A percentile compares a stretch with the other conserved stretches of the same genome.
Conservation (phyloP, 2,113 vertebrate species). For the Oryzias melastigma region DNA sequence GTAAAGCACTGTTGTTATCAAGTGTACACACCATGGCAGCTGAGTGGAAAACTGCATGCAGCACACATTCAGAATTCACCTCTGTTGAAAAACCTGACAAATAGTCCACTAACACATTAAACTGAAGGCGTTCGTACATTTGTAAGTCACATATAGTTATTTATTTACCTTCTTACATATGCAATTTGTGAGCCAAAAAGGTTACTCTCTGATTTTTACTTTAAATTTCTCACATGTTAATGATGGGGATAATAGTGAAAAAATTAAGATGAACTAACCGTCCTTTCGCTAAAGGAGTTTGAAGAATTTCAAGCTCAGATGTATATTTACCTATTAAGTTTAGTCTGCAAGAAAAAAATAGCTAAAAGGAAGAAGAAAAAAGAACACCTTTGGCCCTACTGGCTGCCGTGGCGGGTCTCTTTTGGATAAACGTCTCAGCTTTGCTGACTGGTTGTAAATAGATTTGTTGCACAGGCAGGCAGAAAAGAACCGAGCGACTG, state of each 20-base stretch:
- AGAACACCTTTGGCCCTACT: slow-evolving; percentile 46
- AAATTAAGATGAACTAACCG: neutral
- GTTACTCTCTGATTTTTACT: too few species aligned
- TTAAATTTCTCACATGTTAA: too few species aligned
- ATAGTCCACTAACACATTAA: slow-evolving; percentile 6
- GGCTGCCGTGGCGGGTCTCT: slow-evolving; percentile 39
- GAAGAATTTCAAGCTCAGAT: slow-evolving; percentile 1
- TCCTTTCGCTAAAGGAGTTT: neutral
- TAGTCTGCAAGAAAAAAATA: slow-evolving; percentile 27
- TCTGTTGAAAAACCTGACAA: slow-evolving; percentile 20
- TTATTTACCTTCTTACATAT: too few species aligned
- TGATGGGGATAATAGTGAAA: too few species aligned
- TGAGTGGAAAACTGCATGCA: slow-evolving; percentile 26
- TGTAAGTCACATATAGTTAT: too few species aligned
- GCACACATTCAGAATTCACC: slow-evolving; percentile 13
- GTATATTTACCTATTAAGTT: slow-evolving; percentile 1
- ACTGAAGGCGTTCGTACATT: too few species aligned
- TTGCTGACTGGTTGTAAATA: slow-evolving; percentile 61
- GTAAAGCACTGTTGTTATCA: slow-evolving; percentile 39
- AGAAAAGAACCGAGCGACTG: slow-evolving; percentile 59
- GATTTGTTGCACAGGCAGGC: slow-evolving; percentile 69
- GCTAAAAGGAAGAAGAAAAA: slow-evolving; percentile 35
- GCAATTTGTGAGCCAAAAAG: too few species aligned
- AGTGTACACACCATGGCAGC: slow-evolving; percentile 30
- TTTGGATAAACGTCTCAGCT: slow-evolving; percentile 58